Evolutionary conservation across 2,888 invertebrate genomes (phyloP), one percentile per base, ranked within the genome.

Genomic region (Xanthia togata): DNA sequence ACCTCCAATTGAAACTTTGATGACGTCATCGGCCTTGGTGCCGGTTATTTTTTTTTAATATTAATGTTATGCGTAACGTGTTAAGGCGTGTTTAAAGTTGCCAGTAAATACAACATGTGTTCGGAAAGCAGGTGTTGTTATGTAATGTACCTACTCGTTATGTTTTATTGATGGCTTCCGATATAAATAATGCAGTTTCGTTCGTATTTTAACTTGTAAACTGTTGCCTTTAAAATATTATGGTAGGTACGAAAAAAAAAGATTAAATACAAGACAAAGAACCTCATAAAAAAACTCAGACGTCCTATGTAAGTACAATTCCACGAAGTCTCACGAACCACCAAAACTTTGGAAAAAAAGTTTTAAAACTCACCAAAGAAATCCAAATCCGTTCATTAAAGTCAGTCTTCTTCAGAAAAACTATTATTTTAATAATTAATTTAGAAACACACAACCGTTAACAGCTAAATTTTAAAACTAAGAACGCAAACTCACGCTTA

Each of bases 301-400:
- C 6, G 12, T 44, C 23, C 47, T 59, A 57, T 12, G 35, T 35
- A 2, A 4, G 35, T 35, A 70, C 53, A 60, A 62, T 70, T 59
- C 62, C 57, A 63, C 23, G 23, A 73, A 69, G 73, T 62, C 60
- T 6, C 57, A 41, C n/a, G 50, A 65, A 35, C 4, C 59, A 65
- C 65, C 14, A 41, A 12, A 9, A 1, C 17, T 12, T 60, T n/a
- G 1, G 38, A 31, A 70, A 31, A 41, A 83, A 68, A 68, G 26
- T 70, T 70, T 9, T 26, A 47, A 84, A 87, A 94, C 96, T 96
- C 83, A 96, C 96, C 96, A 96, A 92, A 96, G 95, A 90, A 96
- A 95, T 88, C 96, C 95, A 94, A 96, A 96, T 96, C 95, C 96
- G 94, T 95, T 95, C 96, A 96, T 96, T 92, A 95, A 96, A 93